Percentiles rank a stretch among this genome's conserved stretches.
Evolutionary conservation across 2,113 vertebrate species (phyloP).

Genomic region (Phylloscopus whistleri): DNA sequence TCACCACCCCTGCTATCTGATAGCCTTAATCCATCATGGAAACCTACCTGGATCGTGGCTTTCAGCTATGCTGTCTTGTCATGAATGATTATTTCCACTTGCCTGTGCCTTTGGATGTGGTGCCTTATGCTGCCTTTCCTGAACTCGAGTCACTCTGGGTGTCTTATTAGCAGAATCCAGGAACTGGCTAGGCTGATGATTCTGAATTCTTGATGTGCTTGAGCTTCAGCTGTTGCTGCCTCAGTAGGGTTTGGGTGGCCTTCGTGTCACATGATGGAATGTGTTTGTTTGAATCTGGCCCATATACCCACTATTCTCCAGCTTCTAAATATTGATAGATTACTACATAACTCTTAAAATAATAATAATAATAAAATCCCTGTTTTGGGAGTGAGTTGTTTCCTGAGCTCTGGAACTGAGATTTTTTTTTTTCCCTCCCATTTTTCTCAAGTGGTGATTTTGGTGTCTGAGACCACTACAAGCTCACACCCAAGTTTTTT

Average conservation of each 20-base stretch:
- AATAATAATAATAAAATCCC: too few species aligned
- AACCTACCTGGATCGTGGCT: neutral
- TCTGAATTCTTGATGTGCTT: neutral
- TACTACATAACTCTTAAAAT: neutral
- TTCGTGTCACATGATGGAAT: neutral
- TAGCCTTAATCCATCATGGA: neutral
- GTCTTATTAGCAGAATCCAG: neutral
- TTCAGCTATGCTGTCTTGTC: neutral
- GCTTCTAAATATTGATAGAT: neutral
- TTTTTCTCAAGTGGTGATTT: neutral
- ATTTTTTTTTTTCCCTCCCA: fast-evolving
- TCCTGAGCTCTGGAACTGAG: neutral
- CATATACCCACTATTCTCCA: neutral
- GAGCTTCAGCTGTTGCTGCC: neutral
- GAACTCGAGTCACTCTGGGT: neutral
- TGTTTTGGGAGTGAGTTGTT: neutral
- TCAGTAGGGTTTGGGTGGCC: neutral
- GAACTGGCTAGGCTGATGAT: neutral
- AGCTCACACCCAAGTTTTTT: neutral
- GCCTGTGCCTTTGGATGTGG: neutral
- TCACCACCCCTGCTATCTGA: neutral
- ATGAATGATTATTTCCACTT: neutral
- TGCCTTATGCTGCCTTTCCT: neutral
- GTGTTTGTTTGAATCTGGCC: neutral
- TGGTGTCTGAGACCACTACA: neutral